Evolutionary conservation across 2,888 invertebrate species (phyloP).

Genomic region (Lasioglossum lativentre): DNA sequence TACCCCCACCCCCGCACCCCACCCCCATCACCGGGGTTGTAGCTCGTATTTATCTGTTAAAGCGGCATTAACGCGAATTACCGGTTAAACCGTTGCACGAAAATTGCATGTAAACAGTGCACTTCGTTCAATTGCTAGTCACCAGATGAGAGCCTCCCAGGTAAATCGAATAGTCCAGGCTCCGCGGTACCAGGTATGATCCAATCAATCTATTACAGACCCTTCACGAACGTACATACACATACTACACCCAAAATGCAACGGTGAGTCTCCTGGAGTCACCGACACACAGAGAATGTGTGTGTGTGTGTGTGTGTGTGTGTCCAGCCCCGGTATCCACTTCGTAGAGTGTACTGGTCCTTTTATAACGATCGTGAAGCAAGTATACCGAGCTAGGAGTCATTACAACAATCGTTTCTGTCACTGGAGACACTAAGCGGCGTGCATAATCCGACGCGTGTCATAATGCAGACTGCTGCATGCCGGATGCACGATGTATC

Average conservation of each 20-base stretch:
- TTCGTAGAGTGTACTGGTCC: not conserved
- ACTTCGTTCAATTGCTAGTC: constrained; percentile 62
- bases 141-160: constrained; percentile 4
- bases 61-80: constrained; percentile 59
- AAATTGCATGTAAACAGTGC: constrained; percentile 67
- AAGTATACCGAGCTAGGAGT: not conserved
- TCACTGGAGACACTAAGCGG: constrained; percentile 42
- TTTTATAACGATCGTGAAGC: not conserved
- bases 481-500: constrained; percentile 25
- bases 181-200: constrained; percentile 40
- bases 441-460: constrained; percentile 41
- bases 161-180: constrained; percentile 2
- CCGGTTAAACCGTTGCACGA: constrained; percentile 64
- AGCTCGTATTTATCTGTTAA: constrained; percentile 60
- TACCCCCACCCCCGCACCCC: not conserved
- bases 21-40: not conserved
- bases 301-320: no score
- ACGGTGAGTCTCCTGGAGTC: not conserved
- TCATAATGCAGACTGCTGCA: constrained; percentile 34
- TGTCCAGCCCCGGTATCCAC: not conserved
- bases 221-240: not conserved
- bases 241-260: not conserved
- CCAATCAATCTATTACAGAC: constrained; percentile 45
- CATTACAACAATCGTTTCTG: constrained; percentile 34
- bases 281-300: not conserved